A percentile compares a stretch with the other conserved stretches of the same genome.
These are phyloP conservation scores for Ophioninae sp. DNA, from an alignment of 2,888 invertebrate genomes.

Conservation along the genomic window DNA sequence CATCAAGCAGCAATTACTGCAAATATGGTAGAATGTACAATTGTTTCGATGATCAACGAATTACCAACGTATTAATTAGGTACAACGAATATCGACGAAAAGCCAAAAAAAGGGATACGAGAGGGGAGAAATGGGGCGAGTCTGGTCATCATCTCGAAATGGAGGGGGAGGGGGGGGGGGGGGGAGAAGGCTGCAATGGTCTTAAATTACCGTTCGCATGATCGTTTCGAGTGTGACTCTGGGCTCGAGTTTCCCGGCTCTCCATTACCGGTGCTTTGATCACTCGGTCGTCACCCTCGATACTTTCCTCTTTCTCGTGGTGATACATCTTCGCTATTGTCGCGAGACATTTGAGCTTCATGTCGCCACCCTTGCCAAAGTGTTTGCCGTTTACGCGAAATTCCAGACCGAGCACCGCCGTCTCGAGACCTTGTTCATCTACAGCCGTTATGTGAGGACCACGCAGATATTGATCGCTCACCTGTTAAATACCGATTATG, in stretches of 20 bases:
- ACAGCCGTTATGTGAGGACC: conserved; percentile 82
- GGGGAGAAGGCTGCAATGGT: conserved; percentile 26
- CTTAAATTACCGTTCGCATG: conserved; percentile 61
- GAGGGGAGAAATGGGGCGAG: background rate
- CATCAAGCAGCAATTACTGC: too few relatives aligned
- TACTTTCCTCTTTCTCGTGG: conserved; percentile 92
- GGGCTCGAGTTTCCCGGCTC: conserved; percentile 76
- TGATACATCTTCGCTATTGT: conserved; percentile 93
- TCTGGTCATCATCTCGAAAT: background rate
- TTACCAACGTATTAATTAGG: conserved; percentile 13
- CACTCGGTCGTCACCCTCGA: conserved; percentile 86
- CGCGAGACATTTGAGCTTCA: conserved; percentile 93
- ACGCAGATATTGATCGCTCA: conserved; percentile 70
- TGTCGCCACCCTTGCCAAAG: conserved; percentile 89
- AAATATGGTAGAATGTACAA: background rate
- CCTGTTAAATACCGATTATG: conserved; percentile 59
- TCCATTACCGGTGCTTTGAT: conserved; percentile 76
- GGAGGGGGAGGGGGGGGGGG: too few relatives aligned
- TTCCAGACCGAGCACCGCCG: conserved; percentile 88
- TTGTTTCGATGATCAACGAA: background rate
- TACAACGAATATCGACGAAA: conserved; percentile 5
- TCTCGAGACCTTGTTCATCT: conserved; percentile 85
- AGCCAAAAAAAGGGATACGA: background rate
- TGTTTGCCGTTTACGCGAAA: conserved; percentile 90
- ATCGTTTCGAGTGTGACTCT: conserved; percentile 75